Evolutionary conservation across 2,797 vertebrate genomes (phyloP), one percentile per base, ranked within the genome.

Genomic region (Microctenopoma steveboyesi): DNA sequence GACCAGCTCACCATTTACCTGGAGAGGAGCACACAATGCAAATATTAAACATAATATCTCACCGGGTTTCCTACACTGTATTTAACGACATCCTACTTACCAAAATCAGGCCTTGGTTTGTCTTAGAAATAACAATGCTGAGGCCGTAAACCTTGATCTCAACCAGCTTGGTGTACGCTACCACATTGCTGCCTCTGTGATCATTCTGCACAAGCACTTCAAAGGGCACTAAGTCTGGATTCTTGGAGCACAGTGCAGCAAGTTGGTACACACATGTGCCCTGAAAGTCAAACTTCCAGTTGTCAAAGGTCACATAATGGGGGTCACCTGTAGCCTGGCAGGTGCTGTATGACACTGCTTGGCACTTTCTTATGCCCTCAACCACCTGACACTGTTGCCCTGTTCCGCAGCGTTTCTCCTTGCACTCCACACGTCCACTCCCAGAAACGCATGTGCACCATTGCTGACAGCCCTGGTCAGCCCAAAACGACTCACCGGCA

Each of bases 1-100:
- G 40, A 87, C 64, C 15, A 95, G 72, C 72, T 94, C 3, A 3
- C 89, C 82, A 0, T 95, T 91, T 10, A 97, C 88, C 96, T 97
- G 68, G 50, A 67, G 30, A 48, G 64, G 15, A 64, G 58, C 30
- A 61, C 1, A 66, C 1, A 37, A 28, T 60, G 30, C 7, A 52
- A 51, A 61, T 43, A 48, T 68, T 52, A 28, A 58, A 39, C 25
- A 30, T 45, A 51, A 3, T 18, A 18, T 11, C 28, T 9, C 35
- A 15, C 11, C 5, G 47, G 30, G 1, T 28, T 59, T 60, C 0
- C 37, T 11, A 33, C 30, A n/a, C 6, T 8, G 35, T 46, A 9
- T 7, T n/a, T n/a, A 70, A 50, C 12, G 35, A 43, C 42, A 1
- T 27, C 14, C 6, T 22, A 79, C 91, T 91, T 83, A 94, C 93